phyloP scores from a whole-genome alignment of 2,888 invertebrate genomes.

The Halictus quadricinctus region DNA sequence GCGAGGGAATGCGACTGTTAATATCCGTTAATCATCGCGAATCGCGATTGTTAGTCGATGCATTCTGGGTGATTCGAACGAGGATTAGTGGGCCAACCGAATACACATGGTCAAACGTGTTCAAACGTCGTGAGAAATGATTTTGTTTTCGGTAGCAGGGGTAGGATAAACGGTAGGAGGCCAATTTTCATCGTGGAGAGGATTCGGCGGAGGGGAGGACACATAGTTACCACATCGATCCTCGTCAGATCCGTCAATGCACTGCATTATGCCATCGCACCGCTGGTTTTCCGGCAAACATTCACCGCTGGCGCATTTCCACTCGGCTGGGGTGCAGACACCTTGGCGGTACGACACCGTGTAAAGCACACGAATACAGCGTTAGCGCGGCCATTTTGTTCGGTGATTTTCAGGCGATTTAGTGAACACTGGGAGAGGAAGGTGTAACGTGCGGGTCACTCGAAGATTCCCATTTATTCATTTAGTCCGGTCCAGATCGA shows the following conservation, averaged over 20 bases:
- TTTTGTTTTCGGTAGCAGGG: not conserved
- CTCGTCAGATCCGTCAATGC: conserved; percentile 84
- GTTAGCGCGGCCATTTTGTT: conserved; percentile 20
- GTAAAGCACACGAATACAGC: conserved; percentile 67
- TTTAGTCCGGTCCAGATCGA: not conserved
- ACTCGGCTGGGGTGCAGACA: conserved; percentile 76
- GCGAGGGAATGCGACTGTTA: conserved; percentile 47
- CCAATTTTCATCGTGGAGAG: conserved; percentile 50
- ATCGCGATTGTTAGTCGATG: not conserved
- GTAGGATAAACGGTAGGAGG: conserved; percentile 13
- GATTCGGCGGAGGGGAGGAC: not conserved
- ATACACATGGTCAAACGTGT: not conserved
- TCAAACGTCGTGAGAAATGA: not conserved
- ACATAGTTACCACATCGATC: conserved; percentile 80
- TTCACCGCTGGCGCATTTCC: conserved; percentile 84
- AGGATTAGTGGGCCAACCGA: conserved; percentile 4
- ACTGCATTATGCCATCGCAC: conserved; percentile 84
- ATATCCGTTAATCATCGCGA: not conserved
- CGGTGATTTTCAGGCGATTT: not conserved
- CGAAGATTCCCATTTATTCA: not conserved
- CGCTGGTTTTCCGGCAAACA: conserved; percentile 84
- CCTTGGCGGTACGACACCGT: conserved; percentile 75
- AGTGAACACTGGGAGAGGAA: not conserved
- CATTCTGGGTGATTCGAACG: not conserved
- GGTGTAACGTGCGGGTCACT: conserved; percentile 11